Base-by-base conservation (phyloP, 2,888 invertebrate species). In the Agrotis ipsilon region DNA sequence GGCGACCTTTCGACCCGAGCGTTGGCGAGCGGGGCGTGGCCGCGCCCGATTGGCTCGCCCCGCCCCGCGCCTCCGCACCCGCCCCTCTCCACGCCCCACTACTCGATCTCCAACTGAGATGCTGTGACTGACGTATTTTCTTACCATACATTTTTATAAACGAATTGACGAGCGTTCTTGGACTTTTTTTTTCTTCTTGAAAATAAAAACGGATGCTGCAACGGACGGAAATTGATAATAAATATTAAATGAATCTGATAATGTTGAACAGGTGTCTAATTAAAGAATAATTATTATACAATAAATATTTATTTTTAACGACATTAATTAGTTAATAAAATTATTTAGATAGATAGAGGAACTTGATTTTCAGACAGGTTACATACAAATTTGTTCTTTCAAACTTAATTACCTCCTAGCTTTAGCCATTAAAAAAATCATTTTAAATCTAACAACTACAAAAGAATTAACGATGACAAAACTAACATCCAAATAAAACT, bases 1-100 rank as follows among this genome's bases (percentile, higher is more conserved):
- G 89, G 88, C 92, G 93, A 94, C 93, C 94, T 94, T 93, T 92
- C 95, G 94, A 94, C 95, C 96, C 90, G 92, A 89, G 90, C 89
- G 90, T 75, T 88, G 88, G 91, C 88, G 91, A 90, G 91, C 90
- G 92, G 90, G 96, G 96, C 95, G 96, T 94, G 94, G 95, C 94
- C 92, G 91, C 93, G 91, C 92, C 87, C 92, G 92, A 94, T 93
- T 93, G 95, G 95, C 91, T 92, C 93, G 92, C 91, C 91, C 90
- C 88, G 79, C 84, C 79, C 85, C 84, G 81, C 84, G 61, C 75
- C 67, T 21, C 82, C 89, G 80, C 87, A 69, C 68, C 87, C 89
- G 87, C 92, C 88, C 87, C 88, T 83, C 91, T 89, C 91, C 91
- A 86, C 85, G 85, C 89, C 89, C 88, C 89, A 86, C 86, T 80